Conservation (phyloP, 2,888 invertebrate species). For the Psylliodes chrysocephalus region DNA sequence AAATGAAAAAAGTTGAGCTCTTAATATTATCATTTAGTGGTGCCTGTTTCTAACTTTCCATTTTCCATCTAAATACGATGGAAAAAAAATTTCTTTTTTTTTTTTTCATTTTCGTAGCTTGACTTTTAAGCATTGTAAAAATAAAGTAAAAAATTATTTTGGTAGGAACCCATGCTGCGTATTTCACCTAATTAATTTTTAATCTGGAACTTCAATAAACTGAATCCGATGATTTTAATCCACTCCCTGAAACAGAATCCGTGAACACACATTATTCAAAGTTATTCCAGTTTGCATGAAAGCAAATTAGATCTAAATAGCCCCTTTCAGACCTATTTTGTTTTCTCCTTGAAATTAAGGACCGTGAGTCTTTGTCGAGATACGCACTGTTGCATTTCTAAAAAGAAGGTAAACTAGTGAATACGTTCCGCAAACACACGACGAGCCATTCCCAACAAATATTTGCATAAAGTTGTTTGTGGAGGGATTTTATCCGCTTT, state of each 20-base stretch:
- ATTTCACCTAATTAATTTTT: no score
- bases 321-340: constrained; percentile 1
- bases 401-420: constrained; percentile 19
- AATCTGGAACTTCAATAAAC: no score
- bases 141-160: no score
- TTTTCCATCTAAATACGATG: no score
- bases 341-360: constrained; percentile 11
- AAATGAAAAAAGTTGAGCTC: no score
- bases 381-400: constrained; percentile 22
- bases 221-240: no score
- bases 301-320: constrained; percentile 8
- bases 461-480: constrained; percentile 17
- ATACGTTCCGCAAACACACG: constrained; percentile 18
- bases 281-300: not conserved
- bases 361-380: constrained; percentile 7
- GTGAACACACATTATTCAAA: not conserved
- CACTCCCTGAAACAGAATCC: not conserved
- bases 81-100: no score
- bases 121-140: no score
- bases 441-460: constrained; percentile 16
- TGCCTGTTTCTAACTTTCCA: no score
- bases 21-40: no score
- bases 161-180: no score
- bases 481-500: constrained; percentile 2
- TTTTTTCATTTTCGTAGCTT: no score